Evolutionary conservation across 2,888 invertebrate genomes (phyloP), one percentile per base, ranked within the genome.

Genomic region (Protophormia terraenovae): DNA sequence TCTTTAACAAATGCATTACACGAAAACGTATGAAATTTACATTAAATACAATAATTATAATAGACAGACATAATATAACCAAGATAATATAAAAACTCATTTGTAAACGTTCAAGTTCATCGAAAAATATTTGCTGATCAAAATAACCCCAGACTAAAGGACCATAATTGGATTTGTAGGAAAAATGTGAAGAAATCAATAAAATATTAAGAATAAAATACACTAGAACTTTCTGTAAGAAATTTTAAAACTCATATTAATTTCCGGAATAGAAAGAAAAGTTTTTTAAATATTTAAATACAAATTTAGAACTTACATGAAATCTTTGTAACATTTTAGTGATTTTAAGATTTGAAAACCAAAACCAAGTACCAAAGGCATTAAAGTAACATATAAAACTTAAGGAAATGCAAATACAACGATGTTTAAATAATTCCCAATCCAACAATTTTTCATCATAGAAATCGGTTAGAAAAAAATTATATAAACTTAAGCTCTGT

Each of bases 351-450:
- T 85, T 84, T 0, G 88, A 87, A 75, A 71, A 73, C 76, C 87
- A 87, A 60, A 87, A 87, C 88, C 88, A 88, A 2, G 82, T 86
- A 4, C 86, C 86, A 5, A 84, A 53, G 3, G 60, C 85, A 79
- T 85, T 78, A 71, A 75, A 82, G 1, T 60, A 67, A 3, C 73
- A 71, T 7, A 71, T 35, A 45, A 85, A 85, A 19, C 69, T 38
- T 0, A 78, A 14, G 0, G 82, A 73, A n/a, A 71, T 2, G 47
- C 69, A 62, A 4, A 85, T 22, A 38, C 85, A 85, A 19, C 69
- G 85, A 73, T 85, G 85, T 35, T 71, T 73, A 47, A 85, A 85
- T 62, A 85, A 35, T 0, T 1, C 7, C 2, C 75, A 8, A 27
- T 85, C 85, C 7, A 81, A 19, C n/a, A 85, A 41, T 29, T 78